Conservation (phyloP, 2,888 invertebrate species). For the Mongoloraphidia duomilia region DNA sequence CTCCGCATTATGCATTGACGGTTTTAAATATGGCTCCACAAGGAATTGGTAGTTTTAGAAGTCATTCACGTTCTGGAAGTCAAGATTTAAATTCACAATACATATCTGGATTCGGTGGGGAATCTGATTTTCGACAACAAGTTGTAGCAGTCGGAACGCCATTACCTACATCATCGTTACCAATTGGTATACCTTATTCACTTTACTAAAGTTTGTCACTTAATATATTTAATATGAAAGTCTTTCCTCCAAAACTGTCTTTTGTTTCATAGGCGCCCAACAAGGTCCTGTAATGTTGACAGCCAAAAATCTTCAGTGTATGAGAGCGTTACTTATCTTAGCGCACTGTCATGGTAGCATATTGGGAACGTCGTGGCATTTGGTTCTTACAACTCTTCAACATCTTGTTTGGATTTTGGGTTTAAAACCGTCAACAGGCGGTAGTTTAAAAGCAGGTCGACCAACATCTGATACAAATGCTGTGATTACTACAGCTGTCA, state of each 20-base stretch:
- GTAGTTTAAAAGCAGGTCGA: conserved; percentile 75
- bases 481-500: conserved; percentile 88
- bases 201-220: not conserved
- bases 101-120: conserved; percentile 33
- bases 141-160: conserved; percentile 96
- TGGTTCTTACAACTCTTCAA: conserved; percentile 88
- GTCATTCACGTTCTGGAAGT: conserved; percentile 33
- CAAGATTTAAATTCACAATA: conserved; percentile 38
- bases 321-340: conserved; percentile 77
- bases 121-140: conserved; percentile 76
- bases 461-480: conserved; percentile 67
- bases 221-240: not conserved
- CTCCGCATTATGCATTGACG: conserved; percentile 86
- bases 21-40: conserved; percentile 55
- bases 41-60: conserved; percentile 31
- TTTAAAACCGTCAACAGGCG: conserved; percentile 86
- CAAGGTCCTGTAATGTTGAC: conserved; percentile 93
- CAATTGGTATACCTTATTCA: conserved; percentile 38
- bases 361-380: conserved; percentile 88
- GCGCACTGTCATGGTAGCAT: conserved; percentile 87
- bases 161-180: conserved; percentile 68
- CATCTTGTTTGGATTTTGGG: conserved; percentile 92
- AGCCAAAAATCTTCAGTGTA: conserved; percentile 92
- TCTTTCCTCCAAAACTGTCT: not conserved
- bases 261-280: conserved; percentile 43